Conservation (phyloP, 2,888 invertebrate genomes). For the Quadroppia sp. region DNA sequence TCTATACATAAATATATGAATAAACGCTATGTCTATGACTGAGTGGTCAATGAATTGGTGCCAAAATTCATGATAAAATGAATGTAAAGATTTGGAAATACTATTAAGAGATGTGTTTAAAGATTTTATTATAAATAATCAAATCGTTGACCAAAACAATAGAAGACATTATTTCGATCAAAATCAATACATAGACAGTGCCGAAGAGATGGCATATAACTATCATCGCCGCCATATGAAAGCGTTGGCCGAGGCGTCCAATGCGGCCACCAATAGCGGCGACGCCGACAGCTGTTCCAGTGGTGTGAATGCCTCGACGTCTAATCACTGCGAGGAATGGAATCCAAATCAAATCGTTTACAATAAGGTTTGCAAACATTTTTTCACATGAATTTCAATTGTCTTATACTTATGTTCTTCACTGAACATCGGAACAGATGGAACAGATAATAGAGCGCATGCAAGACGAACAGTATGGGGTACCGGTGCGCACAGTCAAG, state of each 20-base stretch:
- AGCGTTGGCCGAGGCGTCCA: conserved; percentile 43
- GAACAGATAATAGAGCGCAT: conserved; percentile 89
- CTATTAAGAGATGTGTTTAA: background rate
- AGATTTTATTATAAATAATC: background rate
- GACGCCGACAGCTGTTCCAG: conserved; percentile 38
- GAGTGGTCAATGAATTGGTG: background rate
- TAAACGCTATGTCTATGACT: background rate
- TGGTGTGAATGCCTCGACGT: conserved; percentile 33
- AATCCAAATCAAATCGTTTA: conserved; percentile 78
- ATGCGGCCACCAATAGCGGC: conserved; percentile 42
- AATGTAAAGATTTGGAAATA: background rate
- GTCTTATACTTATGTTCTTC: background rate
- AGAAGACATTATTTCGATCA: conserved; percentile 7
- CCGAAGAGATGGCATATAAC: conserved; percentile 41
- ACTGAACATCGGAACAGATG: conserved; percentile 68
- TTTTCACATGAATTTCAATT: background rate
- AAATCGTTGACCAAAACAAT: conserved; percentile 9
- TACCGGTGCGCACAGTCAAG: conserved; percentile 95
- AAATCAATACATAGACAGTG: background rate
- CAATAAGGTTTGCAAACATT: conserved; percentile 64
- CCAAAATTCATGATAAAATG: conserved; percentile 4
- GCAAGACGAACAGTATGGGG: conserved; percentile 89
- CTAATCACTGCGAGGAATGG: conserved; percentile 43
- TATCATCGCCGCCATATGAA: conserved; percentile 43
- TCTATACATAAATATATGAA: background rate